phyloP scores from a whole-genome alignment of 2,113 vertebrate genomes.

The Boulengeromyrus knoepffleri region DNA sequence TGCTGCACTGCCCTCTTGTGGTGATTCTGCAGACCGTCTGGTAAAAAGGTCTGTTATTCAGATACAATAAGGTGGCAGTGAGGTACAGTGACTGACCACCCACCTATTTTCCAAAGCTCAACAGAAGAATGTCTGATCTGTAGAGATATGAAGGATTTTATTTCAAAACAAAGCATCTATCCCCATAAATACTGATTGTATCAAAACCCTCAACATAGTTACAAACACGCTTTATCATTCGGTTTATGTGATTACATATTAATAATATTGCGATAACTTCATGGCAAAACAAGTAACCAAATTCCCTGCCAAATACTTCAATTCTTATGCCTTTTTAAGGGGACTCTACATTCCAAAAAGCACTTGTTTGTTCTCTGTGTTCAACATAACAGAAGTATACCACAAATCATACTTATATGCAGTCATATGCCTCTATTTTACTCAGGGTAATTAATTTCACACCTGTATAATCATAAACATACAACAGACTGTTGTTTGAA shows the following conservation, averaged over 20 bases:
- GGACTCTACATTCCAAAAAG: not conserved
- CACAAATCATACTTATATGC: not conserved
- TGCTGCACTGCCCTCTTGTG: conserved; percentile 13
- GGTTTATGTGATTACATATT: not conserved
- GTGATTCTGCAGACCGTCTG: not conserved
- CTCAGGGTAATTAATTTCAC: not conserved
- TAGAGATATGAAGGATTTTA: not conserved
- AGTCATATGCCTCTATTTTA: not conserved
- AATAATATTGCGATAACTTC: not conserved
- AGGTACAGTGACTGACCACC: not conserved
- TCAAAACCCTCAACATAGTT: not conserved
- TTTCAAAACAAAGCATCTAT: not conserved
- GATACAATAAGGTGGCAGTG: not conserved
- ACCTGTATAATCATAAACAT: not conserved
- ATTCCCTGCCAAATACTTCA: not conserved
- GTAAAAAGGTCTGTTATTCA: not conserved
- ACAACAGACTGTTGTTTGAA: not conserved
- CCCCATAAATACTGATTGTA: not conserved
- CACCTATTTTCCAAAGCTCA: not conserved
- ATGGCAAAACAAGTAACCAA: not conserved
- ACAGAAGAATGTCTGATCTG: not conserved
- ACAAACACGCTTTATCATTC: not conserved
- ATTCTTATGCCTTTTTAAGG: not conserved
- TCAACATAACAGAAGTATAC: not conserved
- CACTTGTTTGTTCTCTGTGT: not conserved